Evolutionary conservation across 2,797 vertebrate genomes (phyloP).

Genomic region (Tympanoctomys barrerae): DNA sequence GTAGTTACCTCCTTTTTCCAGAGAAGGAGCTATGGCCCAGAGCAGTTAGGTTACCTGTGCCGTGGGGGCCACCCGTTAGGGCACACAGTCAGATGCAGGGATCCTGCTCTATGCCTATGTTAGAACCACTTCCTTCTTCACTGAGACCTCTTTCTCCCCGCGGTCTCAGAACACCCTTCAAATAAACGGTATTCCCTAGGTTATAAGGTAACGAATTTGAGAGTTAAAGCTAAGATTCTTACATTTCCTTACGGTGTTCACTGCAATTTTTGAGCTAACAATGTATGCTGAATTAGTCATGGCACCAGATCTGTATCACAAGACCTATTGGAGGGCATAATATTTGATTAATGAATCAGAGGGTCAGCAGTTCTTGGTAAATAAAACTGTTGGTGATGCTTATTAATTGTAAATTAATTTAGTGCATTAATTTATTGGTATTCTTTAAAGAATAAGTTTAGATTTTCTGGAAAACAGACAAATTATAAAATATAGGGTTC

Average conservation of each 20-base stretch:
- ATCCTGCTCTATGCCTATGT: no score
- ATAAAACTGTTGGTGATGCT: neutral
- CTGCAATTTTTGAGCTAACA: neutral
- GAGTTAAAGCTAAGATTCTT: neutral
- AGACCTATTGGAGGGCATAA: neutral
- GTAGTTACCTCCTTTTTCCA: neutral
- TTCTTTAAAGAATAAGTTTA: constrained; percentile 10
- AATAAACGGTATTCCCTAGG: neutral
- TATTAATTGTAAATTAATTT: neutral
- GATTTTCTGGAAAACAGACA: constrained; percentile 13
- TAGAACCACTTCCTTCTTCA: neutral
- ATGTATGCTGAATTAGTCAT: neutral
- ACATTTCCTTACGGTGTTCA: neutral
- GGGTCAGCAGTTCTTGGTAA: neutral
- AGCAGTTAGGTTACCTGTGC: neutral
- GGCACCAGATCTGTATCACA: neutral
- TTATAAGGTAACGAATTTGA: neutral
- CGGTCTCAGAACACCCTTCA: neutral
- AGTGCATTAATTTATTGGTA: constrained; percentile 29
- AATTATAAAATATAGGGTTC: neutral
- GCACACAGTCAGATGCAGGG: no score
- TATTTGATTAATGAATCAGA: neutral
- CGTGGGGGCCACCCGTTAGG: rapidly evolving
- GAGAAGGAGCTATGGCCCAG: neutral
- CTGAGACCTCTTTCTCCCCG: neutral